A percentile compares a stretch with the other conserved stretches of the same genome.
Conservation (phyloP, 2,797 vertebrate species). For the Megalops cyprinoides region DNA sequence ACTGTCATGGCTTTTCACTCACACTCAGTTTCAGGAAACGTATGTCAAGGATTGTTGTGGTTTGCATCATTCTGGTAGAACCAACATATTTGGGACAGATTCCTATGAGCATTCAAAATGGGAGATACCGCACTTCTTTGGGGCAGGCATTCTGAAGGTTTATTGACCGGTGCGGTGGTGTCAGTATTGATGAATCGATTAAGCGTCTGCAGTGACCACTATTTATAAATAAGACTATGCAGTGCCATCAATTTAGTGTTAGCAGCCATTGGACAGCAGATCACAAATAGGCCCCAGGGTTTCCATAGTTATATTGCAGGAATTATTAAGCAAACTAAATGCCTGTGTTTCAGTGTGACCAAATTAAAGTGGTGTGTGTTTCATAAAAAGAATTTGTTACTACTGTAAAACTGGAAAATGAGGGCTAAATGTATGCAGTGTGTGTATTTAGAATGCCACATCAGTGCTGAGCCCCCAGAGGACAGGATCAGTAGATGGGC, state of each 20-base stretch:
- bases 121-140: neutral
- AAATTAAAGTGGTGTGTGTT: no score
- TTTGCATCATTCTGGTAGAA: constrained; percentile 12
- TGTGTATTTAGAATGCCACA: no score
- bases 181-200: constrained; percentile 1
- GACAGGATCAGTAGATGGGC: neutral
- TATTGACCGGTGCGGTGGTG: neutral
- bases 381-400: no score
- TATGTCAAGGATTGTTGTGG: neutral
- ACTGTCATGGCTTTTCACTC: neutral
- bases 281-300: neutral
- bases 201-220: neutral
- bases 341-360: no score
- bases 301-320: neutral
- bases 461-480: no score
- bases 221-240: neutral
- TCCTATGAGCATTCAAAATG: neutral
- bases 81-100: neutral
- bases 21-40: neutral
- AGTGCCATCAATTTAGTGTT: neutral
- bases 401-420: no score
- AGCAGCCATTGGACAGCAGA: no score
- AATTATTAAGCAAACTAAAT: neutral
- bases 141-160: neutral
- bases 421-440: no score